Evolutionary conservation across 2,888 invertebrate species (phyloP), one percentile per base, ranked within the genome.

Genomic region (Archaeoteleia sp.): DNA sequence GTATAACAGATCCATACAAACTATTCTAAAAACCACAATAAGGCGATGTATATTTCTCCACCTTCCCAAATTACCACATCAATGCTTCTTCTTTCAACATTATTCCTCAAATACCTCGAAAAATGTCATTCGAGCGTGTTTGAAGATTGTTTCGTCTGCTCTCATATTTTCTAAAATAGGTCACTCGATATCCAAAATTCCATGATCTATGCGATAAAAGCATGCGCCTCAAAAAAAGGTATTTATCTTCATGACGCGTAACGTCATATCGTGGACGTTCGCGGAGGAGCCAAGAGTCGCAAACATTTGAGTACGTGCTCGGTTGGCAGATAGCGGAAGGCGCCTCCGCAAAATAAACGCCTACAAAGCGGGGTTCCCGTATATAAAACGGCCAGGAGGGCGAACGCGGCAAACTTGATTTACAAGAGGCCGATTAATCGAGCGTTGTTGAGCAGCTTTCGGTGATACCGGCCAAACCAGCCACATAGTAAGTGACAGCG

Each of bases 251-350:
- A 12, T 3, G n/a, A n/a, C n/a, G n/a, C 9, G 15, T 20, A 40
- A 9, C 25, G 42, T 49, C 13, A 32, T 51, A 45, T 62, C 53
- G 51, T 32, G 35, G 23, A 9, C 45, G 14, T 27, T 37, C 39
- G 40, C 25, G 37, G 6, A 35, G 40, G 40, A 32, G 45, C 45
- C 34, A 48, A 57, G 62, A 53, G 53, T 62, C 54, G 39, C 54
- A 29, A 54, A 54, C 51, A 62, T 65, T 37, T 20, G 60, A 66
- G 57, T 57, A 40, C 51, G 48, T 60, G 57, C 57, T 51, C 49
- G 63, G 25, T 8, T 46, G 29, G 29, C 20, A 55, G 70, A 70
- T 70, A 63, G 63, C 65, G 63, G 60, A 67, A 67, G 55, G 46
- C 25, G 51, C 48, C 39, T 53, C 6, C 32, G 39, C 49, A 61